phyloP scores from a whole-genome alignment of 2,888 invertebrate species.

The Congeria kusceri region DNA sequence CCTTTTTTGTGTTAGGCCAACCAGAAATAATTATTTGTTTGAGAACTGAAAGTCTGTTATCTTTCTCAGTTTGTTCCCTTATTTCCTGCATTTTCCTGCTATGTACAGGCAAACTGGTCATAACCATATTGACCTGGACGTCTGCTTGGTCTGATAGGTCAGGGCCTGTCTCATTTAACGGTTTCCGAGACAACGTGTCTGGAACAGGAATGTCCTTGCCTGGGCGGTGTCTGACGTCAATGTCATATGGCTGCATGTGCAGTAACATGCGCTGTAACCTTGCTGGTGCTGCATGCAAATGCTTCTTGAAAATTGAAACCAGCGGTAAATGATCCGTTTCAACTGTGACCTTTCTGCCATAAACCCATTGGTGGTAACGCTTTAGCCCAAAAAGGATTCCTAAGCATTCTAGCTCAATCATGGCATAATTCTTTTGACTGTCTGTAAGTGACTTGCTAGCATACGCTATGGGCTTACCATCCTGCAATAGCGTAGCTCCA shows the following conservation, averaged over 20 bases:
- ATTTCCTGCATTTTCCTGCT: slow-evolving; percentile 32
- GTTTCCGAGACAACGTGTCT: slow-evolving; percentile 50
- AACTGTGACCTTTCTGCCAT: slow-evolving; percentile 31
- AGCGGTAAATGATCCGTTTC: slow-evolving; percentile 50
- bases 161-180: slow-evolving; percentile 22
- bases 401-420: slow-evolving; percentile 44
- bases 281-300: slow-evolving; percentile 13
- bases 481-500: slow-evolving; percentile 37
- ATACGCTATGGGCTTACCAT: slow-evolving; percentile 41
- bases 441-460: slow-evolving; percentile 35
- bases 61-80: slow-evolving; percentile 6
- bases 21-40: slow-evolving; percentile 26
- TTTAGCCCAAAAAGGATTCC: slow-evolving; percentile 23
- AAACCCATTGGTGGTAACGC: slow-evolving; percentile 26
- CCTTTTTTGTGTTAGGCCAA: slow-evolving; percentile 18
- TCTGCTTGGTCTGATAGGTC: background rate
- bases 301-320: slow-evolving; percentile 44
- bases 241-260: slow-evolving; percentile 40
- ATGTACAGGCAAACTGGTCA: slow-evolving; percentile 11
- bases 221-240: slow-evolving; percentile 26
- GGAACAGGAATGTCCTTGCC: slow-evolving; percentile 47
- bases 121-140: slow-evolving; percentile 3
- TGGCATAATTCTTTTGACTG: slow-evolving; percentile 27
- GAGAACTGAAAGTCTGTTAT: slow-evolving; percentile 2
- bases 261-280: slow-evolving; percentile 52